A percentile compares a stretch with the other conserved stretches of the same genome.
phyloP scores from a whole-genome alignment of 1,140 invertebrate genomes.

The Lerema accius region DNA sequence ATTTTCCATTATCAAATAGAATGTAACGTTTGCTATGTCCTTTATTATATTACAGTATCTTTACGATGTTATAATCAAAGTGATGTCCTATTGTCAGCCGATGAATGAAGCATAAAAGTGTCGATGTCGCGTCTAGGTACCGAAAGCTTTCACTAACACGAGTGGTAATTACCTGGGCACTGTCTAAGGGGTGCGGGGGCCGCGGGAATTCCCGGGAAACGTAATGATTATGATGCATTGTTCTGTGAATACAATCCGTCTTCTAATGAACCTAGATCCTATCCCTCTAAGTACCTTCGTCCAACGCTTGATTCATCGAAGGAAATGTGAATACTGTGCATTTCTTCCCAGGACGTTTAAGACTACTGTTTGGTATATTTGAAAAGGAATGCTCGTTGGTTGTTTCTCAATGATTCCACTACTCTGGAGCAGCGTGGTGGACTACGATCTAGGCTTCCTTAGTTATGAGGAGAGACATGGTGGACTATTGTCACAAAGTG shows the following conservation, averaged over 20 bases:
- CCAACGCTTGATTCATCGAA: slow-evolving; percentile 6
- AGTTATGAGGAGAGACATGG: too few species aligned
- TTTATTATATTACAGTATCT: too few species aligned
- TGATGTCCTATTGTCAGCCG: slow-evolving; percentile 32
- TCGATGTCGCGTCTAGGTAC: slow-evolving; percentile 43
- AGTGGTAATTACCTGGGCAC: slow-evolving; percentile 57
- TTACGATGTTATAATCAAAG: background rate
- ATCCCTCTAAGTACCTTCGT: slow-evolving; percentile 10
- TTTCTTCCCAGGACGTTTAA: background rate
- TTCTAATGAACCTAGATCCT: slow-evolving; percentile 45
- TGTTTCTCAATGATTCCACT: too few species aligned
- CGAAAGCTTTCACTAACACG: slow-evolving; percentile 61
- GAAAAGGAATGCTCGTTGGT: too few species aligned
- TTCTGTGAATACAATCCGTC: slow-evolving; percentile 60
- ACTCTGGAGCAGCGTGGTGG: too few species aligned
- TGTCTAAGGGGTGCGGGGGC: slow-evolving; percentile 45
- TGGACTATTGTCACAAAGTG: too few species aligned
- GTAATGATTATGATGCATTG: slow-evolving; percentile 72
- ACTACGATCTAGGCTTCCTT: too few species aligned
- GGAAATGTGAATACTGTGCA: background rate
- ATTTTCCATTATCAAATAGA: too few species aligned
- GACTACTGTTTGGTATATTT: too few species aligned
- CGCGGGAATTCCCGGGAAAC: slow-evolving; percentile 58
- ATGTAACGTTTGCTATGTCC: too few species aligned
- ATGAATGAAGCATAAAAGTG: slow-evolving; percentile 37